Percentiles rank a stretch among this genome's conserved stretches.
phyloP scores from a whole-genome alignment of 2,797 vertebrate genomes.

The Tolypeutes matacus region DNA sequence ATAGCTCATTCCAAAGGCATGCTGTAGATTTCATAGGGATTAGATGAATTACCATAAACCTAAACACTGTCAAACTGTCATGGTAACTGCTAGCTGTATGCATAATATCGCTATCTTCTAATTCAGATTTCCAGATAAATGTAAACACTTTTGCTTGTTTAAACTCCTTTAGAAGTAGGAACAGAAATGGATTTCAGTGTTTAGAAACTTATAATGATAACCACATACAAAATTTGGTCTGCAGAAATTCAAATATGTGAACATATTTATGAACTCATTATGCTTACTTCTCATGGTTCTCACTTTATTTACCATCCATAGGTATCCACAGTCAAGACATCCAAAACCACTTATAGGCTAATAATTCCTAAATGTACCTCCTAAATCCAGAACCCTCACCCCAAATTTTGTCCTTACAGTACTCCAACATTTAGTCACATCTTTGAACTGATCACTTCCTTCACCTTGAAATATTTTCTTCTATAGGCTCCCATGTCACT shows the following conservation, averaged over 20 bases:
- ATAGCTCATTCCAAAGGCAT: constrained; percentile 52
- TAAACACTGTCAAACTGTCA: not conserved
- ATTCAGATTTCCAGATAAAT: constrained; percentile 30
- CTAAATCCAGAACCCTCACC: not conserved
- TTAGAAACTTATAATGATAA: constrained; percentile 20
- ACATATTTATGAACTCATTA: not conserved
- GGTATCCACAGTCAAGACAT: not conserved
- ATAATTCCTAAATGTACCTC: not conserved
- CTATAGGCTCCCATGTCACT: not conserved
- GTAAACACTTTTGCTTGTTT: constrained; percentile 26
- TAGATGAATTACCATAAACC: not conserved
- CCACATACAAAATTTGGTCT: not conserved
- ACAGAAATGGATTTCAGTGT: constrained; percentile 39
- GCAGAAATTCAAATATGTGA: not conserved
- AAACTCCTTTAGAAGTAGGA: constrained; percentile 49
- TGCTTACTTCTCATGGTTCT: not conserved
- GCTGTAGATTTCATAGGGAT: constrained; percentile 25
- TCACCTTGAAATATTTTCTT: not conserved
- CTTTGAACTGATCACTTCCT: not conserved
- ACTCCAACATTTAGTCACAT: not conserved
- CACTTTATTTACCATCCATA: not conserved
- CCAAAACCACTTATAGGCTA: not conserved
- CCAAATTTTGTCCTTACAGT: not conserved
- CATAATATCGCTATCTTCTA: constrained; percentile 14
- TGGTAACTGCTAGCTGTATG: not conserved